phyloP scores from a whole-genome alignment of 2,113 vertebrate genomes.

The Petaurus breviceps region DNA sequence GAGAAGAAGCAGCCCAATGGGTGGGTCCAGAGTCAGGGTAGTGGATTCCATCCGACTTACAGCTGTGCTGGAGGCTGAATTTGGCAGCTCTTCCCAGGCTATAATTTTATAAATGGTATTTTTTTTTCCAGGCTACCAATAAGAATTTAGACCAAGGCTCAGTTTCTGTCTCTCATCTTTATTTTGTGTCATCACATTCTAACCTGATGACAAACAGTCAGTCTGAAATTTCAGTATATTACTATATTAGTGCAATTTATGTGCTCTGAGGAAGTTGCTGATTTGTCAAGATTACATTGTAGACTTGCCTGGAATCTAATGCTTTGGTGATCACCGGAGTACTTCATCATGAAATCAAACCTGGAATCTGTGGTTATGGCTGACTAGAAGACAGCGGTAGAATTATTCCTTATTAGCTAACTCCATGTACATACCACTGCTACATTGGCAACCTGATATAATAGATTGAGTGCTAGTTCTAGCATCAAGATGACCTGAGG shows the following conservation, averaged over 20 bases:
- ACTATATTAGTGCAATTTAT: constrained; percentile 71
- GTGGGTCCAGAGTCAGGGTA: constrained; percentile 46
- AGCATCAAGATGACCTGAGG: neutral
- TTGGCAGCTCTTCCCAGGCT: constrained; percentile 62
- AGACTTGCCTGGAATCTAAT: constrained; percentile 66
- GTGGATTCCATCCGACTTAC: constrained; percentile 58
- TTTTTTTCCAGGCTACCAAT: constrained; percentile 54
- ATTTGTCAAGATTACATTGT: constrained; percentile 68
- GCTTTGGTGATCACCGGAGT: constrained; percentile 64
- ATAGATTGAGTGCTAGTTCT: neutral
- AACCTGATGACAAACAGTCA: constrained; percentile 77
- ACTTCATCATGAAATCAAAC: constrained; percentile 62
- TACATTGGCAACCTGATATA: neutral
- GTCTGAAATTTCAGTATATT: constrained; percentile 74
- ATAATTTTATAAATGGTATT: constrained; percentile 56
- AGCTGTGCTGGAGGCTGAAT: constrained; percentile 57
- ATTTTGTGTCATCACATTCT: constrained; percentile 77
- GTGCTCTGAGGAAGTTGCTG: constrained; percentile 66
- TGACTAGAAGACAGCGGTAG: constrained; percentile 36
- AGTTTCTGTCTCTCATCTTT: constrained; percentile 70
- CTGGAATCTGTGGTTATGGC: constrained; percentile 13
- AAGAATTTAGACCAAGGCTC: constrained; percentile 68
- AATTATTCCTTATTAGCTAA: neutral
- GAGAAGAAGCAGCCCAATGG: constrained; percentile 45
- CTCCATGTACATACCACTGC: neutral